Evolutionary conservation across 2,797 vertebrate genomes (phyloP).

Genomic region (Sebastolobus alascanus): DNA sequence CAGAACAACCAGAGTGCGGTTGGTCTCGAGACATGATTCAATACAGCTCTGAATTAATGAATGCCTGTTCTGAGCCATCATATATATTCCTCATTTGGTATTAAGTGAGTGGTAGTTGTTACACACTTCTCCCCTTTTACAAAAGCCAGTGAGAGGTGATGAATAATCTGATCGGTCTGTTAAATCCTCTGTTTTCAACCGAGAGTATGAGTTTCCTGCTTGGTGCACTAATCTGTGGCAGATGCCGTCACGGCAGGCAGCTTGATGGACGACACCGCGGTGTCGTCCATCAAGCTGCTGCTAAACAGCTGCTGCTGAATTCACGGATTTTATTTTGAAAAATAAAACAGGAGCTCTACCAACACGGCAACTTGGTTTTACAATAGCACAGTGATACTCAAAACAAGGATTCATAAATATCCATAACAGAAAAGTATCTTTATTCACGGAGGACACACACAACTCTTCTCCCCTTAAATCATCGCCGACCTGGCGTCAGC

Average conservation of each 20-base stretch:
- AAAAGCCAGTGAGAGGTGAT: neutral
- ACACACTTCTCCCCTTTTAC: neutral
- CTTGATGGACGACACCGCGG: neutral
- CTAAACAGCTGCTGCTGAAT: neutral
- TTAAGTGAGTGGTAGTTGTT: neutral
- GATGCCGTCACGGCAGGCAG: conserved; percentile 18
- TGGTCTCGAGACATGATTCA: neutral
- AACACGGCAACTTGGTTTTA: neutral
- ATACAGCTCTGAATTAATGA: neutral
- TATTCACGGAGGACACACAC: neutral
- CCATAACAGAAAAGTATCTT: neutral
- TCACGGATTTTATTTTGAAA: neutral
- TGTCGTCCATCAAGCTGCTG: conserved; percentile 15
- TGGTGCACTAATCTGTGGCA: conserved; percentile 26
- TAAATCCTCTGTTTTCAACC: neutral
- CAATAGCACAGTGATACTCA: neutral
- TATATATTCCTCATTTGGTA: neutral
- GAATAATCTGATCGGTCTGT: neutral
- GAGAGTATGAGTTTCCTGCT: conserved; percentile 30
- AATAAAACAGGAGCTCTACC: neutral
- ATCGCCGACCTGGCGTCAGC: neutral
- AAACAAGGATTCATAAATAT: neutral
- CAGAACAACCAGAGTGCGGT: neutral
- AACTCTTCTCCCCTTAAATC: neutral
- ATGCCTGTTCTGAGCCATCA: neutral